Base-by-base conservation (phyloP, 1,140 invertebrate species). In the Antheraea pernyi region DNA sequence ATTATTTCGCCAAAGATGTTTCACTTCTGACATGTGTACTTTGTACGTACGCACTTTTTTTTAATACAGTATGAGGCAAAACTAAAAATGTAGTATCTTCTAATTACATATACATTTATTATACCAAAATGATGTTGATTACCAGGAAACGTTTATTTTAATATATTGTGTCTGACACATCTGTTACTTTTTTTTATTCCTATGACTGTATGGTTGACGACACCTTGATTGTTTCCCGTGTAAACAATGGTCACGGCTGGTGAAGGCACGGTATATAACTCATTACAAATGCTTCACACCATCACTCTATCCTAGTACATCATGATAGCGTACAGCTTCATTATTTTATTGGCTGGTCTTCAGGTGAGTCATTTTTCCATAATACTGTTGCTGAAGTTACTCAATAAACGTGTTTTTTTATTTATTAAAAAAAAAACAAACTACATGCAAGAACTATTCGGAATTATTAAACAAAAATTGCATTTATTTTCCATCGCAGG, bases 211-310 rank as follows among this genome's bases (percentile, higher is more conserved):
- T 67, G 65, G 53, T 59, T 59, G 65, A 53, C n/a, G 65, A 58
- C 76, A 79, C 85, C 83, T 86, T 87, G 86, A 73, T 82, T 68
- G 77, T 80, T 86, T 88, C 84, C 84, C 84, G 80, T 81, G 67
- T 70, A 61, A 30, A 82, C 85, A 86, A 85, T 89, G 73, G 79
- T 73, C 81, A 80, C 63, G 78, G 76, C 67, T 76, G 72, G 65
- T 39, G 46, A 53, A 53, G 60, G 68, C 68, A 39, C 30, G 36
- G 59, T 87, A 85, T 89, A 89, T 78, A 83, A 83, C 75, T 62
- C 69, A 67, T 69, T 68, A 65, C 53, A 22, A 5, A 69, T 59
- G 74, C 62, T 68, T 69, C 62, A 72, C 48, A 65, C 59, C 69
- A 75, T 73, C 78, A 85, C 46, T 79, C 18, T 68, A 77, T 46